Conservation (phyloP, 2,113 vertebrate genomes). For the rabbit (Oryctolagus cuniculus) region mOryCun1.1 NC_091432.1:4642001-4642500, state of each 20-base stretch:
- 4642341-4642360: conserved; percentile 89
- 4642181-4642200: conserved; percentile 68
- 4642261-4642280: conserved; percentile 87
- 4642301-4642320: conserved; percentile 58
- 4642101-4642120: conserved; percentile 44
- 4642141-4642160: conserved; percentile 82
- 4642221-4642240: conserved; percentile 89
- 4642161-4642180: conserved; percentile 69
- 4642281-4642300: conserved; percentile 84
- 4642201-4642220: conserved; percentile 89
- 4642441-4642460: conserved; percentile 88
- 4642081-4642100: background rate
- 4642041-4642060: background rate
- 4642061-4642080: background rate
- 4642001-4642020: background rate
- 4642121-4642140: conserved; percentile 90
- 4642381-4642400: conserved; percentile 87
- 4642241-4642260: conserved; percentile 83
- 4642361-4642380: conserved; percentile 88
- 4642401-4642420: conserved; percentile 89
- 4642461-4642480: conserved; percentile 87
- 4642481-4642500: background rate
- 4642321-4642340: conserved; percentile 87
- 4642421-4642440: conserved; percentile 89
- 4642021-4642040: background rate